phyloP scores from a whole-genome alignment of 2,888 invertebrate genomes.

The Drosophila longiperda region DNA sequence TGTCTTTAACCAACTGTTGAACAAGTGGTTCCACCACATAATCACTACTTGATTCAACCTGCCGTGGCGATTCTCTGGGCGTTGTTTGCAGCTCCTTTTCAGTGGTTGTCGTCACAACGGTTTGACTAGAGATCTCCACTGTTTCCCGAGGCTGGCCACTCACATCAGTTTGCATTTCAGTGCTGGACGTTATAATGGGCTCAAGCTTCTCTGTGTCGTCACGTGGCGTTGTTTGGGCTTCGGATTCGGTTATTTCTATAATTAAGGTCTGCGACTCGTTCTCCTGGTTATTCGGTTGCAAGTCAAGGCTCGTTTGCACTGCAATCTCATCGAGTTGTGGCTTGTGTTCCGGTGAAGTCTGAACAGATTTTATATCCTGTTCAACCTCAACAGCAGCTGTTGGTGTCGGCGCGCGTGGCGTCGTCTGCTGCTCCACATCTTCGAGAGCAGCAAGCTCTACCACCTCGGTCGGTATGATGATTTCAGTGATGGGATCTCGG shows the following conservation, averaged over 20 bases:
- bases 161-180: conserved; percentile 72
- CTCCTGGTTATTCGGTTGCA: conserved; percentile 75
- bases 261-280: conserved; percentile 83
- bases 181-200: conserved; percentile 40
- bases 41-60: conserved; percentile 63
- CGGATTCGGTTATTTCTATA: conserved; percentile 82
- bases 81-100: conserved; percentile 84
- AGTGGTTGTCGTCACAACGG: conserved; percentile 71
- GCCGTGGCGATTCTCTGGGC: conserved; percentile 68
- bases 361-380: conserved; percentile 83
- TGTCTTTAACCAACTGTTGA: conserved; percentile 84
- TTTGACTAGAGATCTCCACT: conserved; percentile 81
- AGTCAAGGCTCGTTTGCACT: conserved; percentile 81
- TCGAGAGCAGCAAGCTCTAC: conserved; percentile 84
- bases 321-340: conserved; percentile 73
- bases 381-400: conserved; percentile 74
- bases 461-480: conserved; percentile 84
- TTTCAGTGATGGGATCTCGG: conserved; percentile 87
- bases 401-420: conserved; percentile 82
- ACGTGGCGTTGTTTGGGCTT: conserved; percentile 81
- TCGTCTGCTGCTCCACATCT: conserved; percentile 87
- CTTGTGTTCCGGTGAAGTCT: conserved; percentile 84
- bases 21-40: conserved; percentile 83
- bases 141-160: conserved; percentile 66
- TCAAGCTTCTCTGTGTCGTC: conserved; percentile 67